Conservation (phyloP, 2,888 invertebrate species). For the Syrista parreyssii region DNA sequence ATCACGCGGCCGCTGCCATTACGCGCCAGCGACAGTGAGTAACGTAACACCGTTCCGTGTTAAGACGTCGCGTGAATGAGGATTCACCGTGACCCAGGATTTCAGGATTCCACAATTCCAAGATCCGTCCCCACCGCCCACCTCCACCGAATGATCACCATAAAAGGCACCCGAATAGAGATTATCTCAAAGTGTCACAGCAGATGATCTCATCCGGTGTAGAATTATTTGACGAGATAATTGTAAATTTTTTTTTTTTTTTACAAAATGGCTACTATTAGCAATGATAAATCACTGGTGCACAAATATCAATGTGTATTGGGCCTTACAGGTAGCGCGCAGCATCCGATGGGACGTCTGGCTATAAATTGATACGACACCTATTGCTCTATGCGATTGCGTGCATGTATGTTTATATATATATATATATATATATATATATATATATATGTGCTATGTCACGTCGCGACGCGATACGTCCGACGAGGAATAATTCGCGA, state of each 20-base stretch:
- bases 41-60: constrained; percentile 22
- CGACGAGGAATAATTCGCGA: constrained; percentile 2
- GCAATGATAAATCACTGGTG: background rate
- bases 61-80: background rate
- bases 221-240: background rate
- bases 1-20: constrained; percentile 26
- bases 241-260: background rate
- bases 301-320: background rate
- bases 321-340: background rate
- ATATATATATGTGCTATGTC: too few species aligned
- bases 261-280: background rate
- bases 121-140: background rate
- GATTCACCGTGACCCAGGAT: background rate
- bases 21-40: constrained; percentile 31
- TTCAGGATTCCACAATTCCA: background rate
- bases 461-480: background rate
- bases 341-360: background rate
- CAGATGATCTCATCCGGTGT: background rate
- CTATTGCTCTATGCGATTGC: background rate
- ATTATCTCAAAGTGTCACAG: background rate
- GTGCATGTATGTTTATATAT: background rate
- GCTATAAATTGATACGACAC: background rate
- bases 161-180: background rate
- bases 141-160: background rate
- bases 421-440: background rate